Conservation (phyloP, 92 coral and sea anemone species). For the Pocillopora meandrina region DNA sequence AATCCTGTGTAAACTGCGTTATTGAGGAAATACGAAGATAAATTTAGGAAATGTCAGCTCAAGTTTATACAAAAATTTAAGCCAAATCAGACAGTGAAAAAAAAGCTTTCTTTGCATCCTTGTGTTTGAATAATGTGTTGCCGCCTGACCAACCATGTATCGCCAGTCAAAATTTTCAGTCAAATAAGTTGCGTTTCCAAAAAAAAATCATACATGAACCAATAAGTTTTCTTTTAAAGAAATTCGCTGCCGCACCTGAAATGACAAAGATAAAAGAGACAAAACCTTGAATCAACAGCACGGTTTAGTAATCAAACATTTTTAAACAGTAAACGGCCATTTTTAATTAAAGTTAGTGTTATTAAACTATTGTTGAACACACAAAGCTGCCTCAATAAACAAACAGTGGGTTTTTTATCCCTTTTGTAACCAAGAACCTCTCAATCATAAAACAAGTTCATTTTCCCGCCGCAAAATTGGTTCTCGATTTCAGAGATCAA, state of each 20-base stretch:
- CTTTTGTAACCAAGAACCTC: slow-evolving; percentile 32
- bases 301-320: slow-evolving; percentile 87
- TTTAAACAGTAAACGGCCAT: slow-evolving; percentile 96
- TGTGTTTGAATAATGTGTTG: slow-evolving; percentile 14
- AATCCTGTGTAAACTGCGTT: slow-evolving; percentile 44
- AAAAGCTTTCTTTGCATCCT: slow-evolving; percentile 31
- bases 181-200: slow-evolving; percentile 18
- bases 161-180: slow-evolving; percentile 29
- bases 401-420: slow-evolving; percentile 38
- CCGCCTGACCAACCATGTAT: slow-evolving; percentile 1
- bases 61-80: slow-evolving; percentile 58
- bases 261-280: slow-evolving; percentile 66
- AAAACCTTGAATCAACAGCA: slow-evolving; percentile 64
- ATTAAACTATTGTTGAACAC: slow-evolving; percentile 94
- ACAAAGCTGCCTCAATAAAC: slow-evolving; percentile 86
- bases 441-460: slow-evolving; percentile 13
- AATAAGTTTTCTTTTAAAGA: slow-evolving; percentile 35
- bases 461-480: slow-evolving; percentile 36
- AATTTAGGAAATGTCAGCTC: slow-evolving; percentile 71
- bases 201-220: slow-evolving; percentile 20
- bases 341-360: slow-evolving; percentile 96
- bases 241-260: slow-evolving; percentile 75
- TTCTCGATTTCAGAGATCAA: slow-evolving; percentile 12
- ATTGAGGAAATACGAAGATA: slow-evolving; percentile 70
- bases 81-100: slow-evolving; percentile 30